These are phyloP conservation scores for Synanthedon vespiformis DNA, from an alignment of 2,888 invertebrate species.

Conservation along the genomic window DNA sequence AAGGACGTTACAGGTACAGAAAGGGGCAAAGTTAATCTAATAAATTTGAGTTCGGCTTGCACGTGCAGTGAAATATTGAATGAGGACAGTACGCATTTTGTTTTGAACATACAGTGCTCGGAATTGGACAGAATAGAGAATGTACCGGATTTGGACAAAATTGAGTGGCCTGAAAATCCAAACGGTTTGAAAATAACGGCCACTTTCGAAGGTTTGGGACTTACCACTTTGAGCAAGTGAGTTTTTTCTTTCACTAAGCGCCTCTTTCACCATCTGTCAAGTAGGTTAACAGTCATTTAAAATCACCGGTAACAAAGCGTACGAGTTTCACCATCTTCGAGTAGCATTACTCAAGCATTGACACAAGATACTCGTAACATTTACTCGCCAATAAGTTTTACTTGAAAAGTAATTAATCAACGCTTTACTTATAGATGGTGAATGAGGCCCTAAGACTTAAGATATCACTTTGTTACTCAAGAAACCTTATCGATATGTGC, in stretches of 20 bases:
- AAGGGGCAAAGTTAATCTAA: slow-evolving; percentile 21
- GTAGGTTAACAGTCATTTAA: too few species aligned
- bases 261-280: too few species aligned
- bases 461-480: background rate
- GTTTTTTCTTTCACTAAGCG: slow-evolving; percentile 12
- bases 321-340: too few species aligned
- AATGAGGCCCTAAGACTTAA: too few species aligned
- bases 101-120: slow-evolving; percentile 57
- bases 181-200: slow-evolving; percentile 57
- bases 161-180: slow-evolving; percentile 55
- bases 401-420: too few species aligned
- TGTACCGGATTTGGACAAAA: slow-evolving; percentile 51
- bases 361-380: too few species aligned
- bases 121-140: slow-evolving; percentile 45
- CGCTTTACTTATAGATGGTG: too few species aligned
- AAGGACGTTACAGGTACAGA: slow-evolving; percentile 15
- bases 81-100: slow-evolving; percentile 45
- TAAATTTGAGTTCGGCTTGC: slow-evolving; percentile 52
- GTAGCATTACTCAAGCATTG: too few species aligned
- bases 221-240: slow-evolving; percentile 58
- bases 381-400: too few species aligned
- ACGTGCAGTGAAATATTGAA: slow-evolving; percentile 62
- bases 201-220: slow-evolving; percentile 48
- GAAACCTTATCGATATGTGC: too few species aligned
- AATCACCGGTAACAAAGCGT: too few species aligned